phyloP scores from a whole-genome alignment of 2,113 vertebrate species.

The Tyrannus savana region DNA sequence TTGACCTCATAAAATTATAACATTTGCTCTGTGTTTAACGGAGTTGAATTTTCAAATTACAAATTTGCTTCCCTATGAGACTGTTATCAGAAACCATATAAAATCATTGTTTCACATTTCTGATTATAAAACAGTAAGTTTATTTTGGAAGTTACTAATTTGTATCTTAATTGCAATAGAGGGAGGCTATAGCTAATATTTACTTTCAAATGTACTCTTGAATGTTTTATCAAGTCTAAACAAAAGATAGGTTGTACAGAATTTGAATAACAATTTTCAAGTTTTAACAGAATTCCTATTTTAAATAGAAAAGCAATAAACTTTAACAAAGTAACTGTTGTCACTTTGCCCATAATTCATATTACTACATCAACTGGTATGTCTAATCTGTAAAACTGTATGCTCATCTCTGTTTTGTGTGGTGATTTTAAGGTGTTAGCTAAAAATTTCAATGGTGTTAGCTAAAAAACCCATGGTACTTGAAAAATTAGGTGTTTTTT shows the following conservation, averaged over 20 bases:
- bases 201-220: not conserved
- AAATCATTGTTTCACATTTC: not conserved
- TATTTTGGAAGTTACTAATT: slow-evolving; percentile 5
- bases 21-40: not conserved
- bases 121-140: not conserved
- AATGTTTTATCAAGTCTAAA: not conserved
- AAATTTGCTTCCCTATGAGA: not conserved
- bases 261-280: not conserved
- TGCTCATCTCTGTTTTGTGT: not conserved
- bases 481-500: not conserved
- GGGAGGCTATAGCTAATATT: not conserved
- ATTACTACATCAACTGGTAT: not conserved
- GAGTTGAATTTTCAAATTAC: slow-evolving; percentile 1
- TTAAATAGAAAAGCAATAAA: not conserved
- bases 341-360: not conserved
- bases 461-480: not conserved
- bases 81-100: not conserved
- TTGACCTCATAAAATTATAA: not conserved
- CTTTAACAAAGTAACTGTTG: not conserved
- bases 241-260: not conserved
- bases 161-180: not conserved
- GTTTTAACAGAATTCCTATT: not conserved
- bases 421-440: not conserved
- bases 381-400: not conserved
- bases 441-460: not conserved